A percentile compares a stretch with the other conserved stretches of the same genome.
phyloP scores from a whole-genome alignment of 2,888 invertebrate genomes.

The Blastobasis adustella region DNA sequence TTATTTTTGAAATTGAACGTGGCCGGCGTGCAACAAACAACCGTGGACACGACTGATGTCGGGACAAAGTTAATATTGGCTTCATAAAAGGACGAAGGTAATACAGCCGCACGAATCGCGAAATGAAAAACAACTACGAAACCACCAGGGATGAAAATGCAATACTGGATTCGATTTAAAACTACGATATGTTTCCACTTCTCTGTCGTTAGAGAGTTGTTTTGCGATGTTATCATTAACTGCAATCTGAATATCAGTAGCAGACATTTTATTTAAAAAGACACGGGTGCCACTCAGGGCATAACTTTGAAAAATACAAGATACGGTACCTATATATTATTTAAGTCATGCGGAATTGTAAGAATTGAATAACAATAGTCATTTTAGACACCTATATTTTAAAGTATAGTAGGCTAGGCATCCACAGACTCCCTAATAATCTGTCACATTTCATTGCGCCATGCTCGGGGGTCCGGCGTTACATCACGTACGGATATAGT shows the following conservation, averaged over 20 bases:
- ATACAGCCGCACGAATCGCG: constrained; percentile 30
- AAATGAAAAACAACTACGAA: constrained; percentile 49
- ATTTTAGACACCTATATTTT: no score
- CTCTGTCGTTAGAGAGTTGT: background rate
- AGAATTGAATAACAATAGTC: no score
- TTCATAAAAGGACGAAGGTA: constrained; percentile 35
- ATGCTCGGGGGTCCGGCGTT: no score
- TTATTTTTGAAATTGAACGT: background rate
- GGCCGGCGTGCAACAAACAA: constrained; percentile 1
- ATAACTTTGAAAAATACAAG: no score
- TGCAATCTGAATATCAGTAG: no score
- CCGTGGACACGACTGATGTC: constrained; percentile 14
- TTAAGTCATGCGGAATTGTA: no score
- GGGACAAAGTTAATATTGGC: constrained; percentile 39
- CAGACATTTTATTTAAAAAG: no score
- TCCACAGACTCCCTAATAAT: background rate
- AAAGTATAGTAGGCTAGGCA: no score
- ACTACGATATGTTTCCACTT: constrained; percentile 34
- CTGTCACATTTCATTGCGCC: background rate
- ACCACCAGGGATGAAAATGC: constrained; percentile 41
- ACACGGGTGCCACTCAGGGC: no score
- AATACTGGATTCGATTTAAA: constrained; percentile 59
- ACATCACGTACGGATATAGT: background rate
- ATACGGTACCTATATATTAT: no score
- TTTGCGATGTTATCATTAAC: no score